phyloP scores from a whole-genome alignment of 2,888 invertebrate species.

The Drosophila peninsularis region DNA sequence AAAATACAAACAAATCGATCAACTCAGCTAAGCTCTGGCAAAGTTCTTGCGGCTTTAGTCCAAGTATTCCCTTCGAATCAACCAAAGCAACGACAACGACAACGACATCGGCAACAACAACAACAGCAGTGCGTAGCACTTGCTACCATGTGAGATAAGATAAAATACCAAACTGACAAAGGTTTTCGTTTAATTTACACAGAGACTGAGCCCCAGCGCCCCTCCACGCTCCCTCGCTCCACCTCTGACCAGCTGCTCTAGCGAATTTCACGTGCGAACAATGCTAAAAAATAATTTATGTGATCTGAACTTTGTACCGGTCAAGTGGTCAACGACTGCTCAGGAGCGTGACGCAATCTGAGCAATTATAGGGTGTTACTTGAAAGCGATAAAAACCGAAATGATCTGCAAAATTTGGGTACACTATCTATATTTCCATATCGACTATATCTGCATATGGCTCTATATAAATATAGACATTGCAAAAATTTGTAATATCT shows the following conservation, averaged over 20 bases:
- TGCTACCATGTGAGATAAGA: constrained; percentile 53
- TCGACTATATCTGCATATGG: not conserved
- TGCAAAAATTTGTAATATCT: too few relatives aligned
- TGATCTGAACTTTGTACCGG: constrained; percentile 21
- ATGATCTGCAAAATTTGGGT: not conserved
- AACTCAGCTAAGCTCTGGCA: constrained; percentile 35
- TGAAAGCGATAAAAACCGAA: not conserved
- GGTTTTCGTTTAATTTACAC: constrained; percentile 52
- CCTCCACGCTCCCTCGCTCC: not conserved
- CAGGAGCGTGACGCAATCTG: constrained; percentile 26
- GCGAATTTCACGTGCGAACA: constrained; percentile 26
- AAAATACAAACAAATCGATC: constrained; percentile 51
- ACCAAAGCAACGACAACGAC: not conserved
- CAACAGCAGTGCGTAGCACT: constrained; percentile 5
- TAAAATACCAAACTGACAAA: constrained; percentile 66
- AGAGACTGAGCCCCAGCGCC: constrained; percentile 10
- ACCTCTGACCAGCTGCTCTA: not conserved
- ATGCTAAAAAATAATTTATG: constrained; percentile 2
- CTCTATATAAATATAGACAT: too few relatives aligned
- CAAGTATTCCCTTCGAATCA: constrained; percentile 38
- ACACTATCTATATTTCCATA: not conserved
- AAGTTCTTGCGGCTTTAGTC: constrained; percentile 33
- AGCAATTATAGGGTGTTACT: not conserved
- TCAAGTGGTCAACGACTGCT: constrained; percentile 18
- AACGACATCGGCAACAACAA: not conserved